phyloP scores from a whole-genome alignment of 2,797 vertebrate species.

The Glossophaga mutica region DNA sequence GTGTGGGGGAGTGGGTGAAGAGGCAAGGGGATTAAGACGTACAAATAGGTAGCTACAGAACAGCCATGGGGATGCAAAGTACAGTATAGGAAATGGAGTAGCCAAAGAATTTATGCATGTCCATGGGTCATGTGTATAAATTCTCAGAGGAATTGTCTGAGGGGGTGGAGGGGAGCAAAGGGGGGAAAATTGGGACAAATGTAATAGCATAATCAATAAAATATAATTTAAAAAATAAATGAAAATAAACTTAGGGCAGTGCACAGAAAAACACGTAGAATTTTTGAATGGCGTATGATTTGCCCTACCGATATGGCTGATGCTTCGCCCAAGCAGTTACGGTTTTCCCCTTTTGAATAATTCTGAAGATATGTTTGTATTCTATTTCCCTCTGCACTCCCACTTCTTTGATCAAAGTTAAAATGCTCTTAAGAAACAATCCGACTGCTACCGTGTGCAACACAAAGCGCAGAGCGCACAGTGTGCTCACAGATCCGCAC shows the following conservation, averaged over 20 bases:
- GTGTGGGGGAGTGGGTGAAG: neutral
- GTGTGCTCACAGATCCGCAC: neutral
- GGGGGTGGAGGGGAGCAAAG: no score
- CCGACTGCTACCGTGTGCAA: accelerated
- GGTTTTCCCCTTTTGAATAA: neutral
- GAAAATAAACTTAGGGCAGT: neutral
- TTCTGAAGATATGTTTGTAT: neutral
- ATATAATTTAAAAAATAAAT: no score
- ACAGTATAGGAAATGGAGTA: no score
- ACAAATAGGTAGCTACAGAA: no score
- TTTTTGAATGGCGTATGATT: accelerated
- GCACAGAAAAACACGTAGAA: neutral
- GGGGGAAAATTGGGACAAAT: no score
- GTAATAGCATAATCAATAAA: no score
- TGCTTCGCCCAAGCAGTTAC: neutral
- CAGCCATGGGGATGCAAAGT: no score
- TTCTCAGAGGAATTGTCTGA: no score
- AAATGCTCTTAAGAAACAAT: neutral
- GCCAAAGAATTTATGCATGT: no score
- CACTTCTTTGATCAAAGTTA: neutral
- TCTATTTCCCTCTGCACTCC: neutral
- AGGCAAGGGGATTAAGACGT: neutral
- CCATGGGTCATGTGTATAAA: no score
- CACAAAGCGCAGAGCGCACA: neutral
- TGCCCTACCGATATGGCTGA: accelerated